These are phyloP conservation scores for Chrysochloris asiatica DNA, from an alignment of 2,113 vertebrate genomes.

Conservation along the genomic window DNA sequence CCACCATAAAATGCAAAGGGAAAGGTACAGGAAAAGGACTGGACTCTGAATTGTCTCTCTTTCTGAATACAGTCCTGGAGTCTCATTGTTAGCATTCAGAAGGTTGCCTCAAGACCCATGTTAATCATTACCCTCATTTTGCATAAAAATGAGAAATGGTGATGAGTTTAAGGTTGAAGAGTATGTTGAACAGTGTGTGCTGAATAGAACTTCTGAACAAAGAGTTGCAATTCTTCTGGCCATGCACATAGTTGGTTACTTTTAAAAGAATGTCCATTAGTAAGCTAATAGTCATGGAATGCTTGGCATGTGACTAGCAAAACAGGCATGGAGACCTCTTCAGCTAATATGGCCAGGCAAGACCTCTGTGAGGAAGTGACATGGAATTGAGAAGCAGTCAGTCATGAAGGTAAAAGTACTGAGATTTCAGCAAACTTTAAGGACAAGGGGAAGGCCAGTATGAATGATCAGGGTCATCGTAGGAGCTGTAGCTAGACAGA, in stretches of 20 bases:
- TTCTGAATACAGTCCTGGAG: slow-evolving; percentile 21
- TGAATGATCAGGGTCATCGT: neutral
- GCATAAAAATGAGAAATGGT: neutral
- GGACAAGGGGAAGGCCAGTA: neutral
- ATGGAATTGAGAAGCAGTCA: neutral
- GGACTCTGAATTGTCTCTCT: neutral
- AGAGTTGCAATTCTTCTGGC: slow-evolving; percentile 37
- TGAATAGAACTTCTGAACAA: slow-evolving; percentile 36
- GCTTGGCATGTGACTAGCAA: neutral
- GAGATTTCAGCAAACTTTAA: neutral
- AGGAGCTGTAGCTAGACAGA: neutral
- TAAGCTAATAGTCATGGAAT: neutral
- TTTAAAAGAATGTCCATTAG: neutral
- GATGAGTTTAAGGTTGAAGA: slow-evolving; percentile 50
- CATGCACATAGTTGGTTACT: slow-evolving; percentile 1
- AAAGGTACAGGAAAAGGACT: slow-evolving; percentile 21
- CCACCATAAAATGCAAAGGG: slow-evolving; percentile 21
- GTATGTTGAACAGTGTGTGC: slow-evolving; percentile 26
- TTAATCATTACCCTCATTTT: slow-evolving; percentile 55
- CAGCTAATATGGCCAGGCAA: neutral
- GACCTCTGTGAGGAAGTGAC: neutral
- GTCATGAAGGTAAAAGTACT: neutral
- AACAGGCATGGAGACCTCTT: neutral
- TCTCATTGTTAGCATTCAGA: slow-evolving; percentile 34
- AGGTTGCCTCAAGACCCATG: neutral